Evolutionary conservation across 2,888 invertebrate species (phyloP), one percentile per base, ranked within the genome.

Genomic region (Lathronympha strigana): DNA sequence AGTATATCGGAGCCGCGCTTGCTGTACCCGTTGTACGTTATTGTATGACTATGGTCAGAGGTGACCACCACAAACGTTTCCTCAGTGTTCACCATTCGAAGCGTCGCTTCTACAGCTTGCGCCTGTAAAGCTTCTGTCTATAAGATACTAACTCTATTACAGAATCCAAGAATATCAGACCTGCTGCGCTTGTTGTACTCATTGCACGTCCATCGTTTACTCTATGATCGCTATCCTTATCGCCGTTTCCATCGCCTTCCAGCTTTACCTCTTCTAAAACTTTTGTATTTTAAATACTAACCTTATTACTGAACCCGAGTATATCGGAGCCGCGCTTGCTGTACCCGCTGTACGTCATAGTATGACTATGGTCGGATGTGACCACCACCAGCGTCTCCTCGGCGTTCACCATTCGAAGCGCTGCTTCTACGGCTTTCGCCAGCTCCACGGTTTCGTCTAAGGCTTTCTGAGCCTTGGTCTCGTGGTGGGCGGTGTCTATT

Each of bases 281-380:
- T 5, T 4, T 4, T 25, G 25, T 25, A 25, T 25, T 4, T 3
- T 28, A 33, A 15, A 38, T 47, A 61, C 66, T 64, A 67, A 90
- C 90, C 81, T 78, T 87, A 66, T 84, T 88, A 9, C 78, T 75
- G 11, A 91, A 78, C 47, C 92, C 92, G 33, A 90, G 75, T 68
- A 93, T 91, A 72, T 92, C 88, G 0, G 85, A 78, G 0, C 93
- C 93, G 36, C 96, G 87, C 54, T 92, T 90, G 45, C 95, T 94
- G 79, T 97, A 97, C 0, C 97, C 97, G 25, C 93, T 93, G 63
- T 95, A 93, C 11, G 93, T 93, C 93, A 97, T 94, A 0, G 95
- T 94, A 78, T 97, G 97, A 1, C 96, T 94, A 77, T 97, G 97
- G 84, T 97, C 97, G 0, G 96, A 93, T 0, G 96, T 96, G 13